phyloP scores from a whole-genome alignment of 2,113 vertebrate genomes.

The Larimichthys polyactis region DNA sequence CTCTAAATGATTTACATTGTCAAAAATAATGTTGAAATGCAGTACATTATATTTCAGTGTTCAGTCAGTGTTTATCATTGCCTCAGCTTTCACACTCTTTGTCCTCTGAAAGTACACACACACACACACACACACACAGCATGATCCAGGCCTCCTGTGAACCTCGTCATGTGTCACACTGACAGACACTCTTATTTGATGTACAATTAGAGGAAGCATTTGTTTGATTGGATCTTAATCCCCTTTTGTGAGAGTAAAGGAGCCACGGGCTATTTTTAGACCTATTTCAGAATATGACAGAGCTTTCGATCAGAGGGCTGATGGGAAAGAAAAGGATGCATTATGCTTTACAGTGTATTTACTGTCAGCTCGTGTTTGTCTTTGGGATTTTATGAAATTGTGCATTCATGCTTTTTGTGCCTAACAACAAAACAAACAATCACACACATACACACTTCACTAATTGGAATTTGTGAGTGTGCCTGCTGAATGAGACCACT shows the following conservation, averaged over 20 bases:
- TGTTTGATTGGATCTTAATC: constrained; percentile 84
- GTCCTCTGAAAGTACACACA: neutral
- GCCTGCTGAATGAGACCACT: neutral
- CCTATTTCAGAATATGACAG: constrained; percentile 65
- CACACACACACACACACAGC: neutral
- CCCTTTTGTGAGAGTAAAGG: constrained; percentile 68
- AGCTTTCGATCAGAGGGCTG: constrained; percentile 45
- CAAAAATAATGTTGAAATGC: too few species aligned
- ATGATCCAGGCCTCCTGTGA: constrained; percentile 7
- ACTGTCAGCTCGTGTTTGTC: neutral
- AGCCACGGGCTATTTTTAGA: constrained; percentile 75
- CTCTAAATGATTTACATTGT: too few species aligned
- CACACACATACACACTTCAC: neutral
- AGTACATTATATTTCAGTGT: neutral
- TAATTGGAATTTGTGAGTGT: neutral
- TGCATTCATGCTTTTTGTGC: neutral
- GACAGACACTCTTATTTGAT: constrained; percentile 71
- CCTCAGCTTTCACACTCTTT: neutral
- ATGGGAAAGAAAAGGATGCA: constrained; percentile 32
- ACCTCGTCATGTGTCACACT: constrained; percentile 28
- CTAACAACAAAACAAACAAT: neutral
- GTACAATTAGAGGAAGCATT: constrained; percentile 79
- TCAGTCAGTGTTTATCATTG: neutral
- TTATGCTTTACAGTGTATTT: constrained; percentile 7
- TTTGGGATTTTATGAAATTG: neutral